Conservation (phyloP, 2,888 invertebrate species). For the Nephrotoma flavescens region DNA sequence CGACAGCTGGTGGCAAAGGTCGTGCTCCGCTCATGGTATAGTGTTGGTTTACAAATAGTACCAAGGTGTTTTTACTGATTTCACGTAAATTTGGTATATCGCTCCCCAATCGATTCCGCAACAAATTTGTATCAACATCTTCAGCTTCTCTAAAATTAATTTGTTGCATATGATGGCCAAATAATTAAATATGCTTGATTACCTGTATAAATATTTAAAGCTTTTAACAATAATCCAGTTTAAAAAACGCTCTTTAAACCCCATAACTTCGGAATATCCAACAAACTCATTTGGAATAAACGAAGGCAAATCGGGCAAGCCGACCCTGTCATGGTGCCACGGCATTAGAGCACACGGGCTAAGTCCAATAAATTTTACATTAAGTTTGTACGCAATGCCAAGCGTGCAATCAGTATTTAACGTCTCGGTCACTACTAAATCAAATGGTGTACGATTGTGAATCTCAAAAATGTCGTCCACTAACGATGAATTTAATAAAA, state of each 20-base stretch:
- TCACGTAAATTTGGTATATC: conserved; percentile 38
- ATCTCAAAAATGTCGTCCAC: conserved; percentile 18
- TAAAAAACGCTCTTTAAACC: conserved; percentile 35
- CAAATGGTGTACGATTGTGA: conserved; percentile 32
- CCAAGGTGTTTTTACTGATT: conserved; percentile 38
- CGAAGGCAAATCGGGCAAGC: conserved; percentile 42
- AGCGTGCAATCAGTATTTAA: conserved; percentile 46
- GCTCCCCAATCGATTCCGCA: conserved; percentile 29
- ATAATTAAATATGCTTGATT: neutral
- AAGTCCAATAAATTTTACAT: conserved; percentile 39
- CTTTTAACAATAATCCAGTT: conserved; percentile 27
- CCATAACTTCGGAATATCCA: conserved; percentile 35
- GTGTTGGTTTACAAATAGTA: conserved; percentile 46
- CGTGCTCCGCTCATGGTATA: conserved; percentile 42
- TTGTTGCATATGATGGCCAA: too few species aligned
- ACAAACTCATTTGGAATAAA: conserved; percentile 41
- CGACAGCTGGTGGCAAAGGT: conserved; percentile 40
- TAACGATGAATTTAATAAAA: conserved; percentile 21
- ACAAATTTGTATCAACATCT: conserved; percentile 17
- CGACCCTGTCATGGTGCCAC: conserved; percentile 39
- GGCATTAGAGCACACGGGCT: conserved; percentile 41
- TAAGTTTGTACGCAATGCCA: conserved; percentile 39
- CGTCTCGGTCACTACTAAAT: conserved; percentile 41
- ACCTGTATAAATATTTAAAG: conserved; percentile 22
- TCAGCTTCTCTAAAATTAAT: conserved; percentile 10